These are phyloP conservation scores for Lepus townsendii DNA, from an alignment of 2,797 vertebrate genomes.

Conservation along the genomic window DNA sequence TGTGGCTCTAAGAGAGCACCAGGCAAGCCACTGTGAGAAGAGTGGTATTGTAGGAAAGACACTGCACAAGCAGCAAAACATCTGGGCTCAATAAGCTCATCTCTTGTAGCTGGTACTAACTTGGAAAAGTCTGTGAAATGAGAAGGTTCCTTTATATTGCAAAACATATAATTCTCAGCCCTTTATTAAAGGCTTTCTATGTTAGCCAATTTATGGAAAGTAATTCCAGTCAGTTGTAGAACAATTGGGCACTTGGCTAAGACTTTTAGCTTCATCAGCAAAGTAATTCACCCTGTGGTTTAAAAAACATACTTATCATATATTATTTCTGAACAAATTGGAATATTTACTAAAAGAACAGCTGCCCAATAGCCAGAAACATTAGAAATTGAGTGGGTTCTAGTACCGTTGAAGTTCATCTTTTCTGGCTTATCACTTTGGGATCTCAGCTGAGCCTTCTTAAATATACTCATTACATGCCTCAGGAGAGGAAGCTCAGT, in stretches of 20 bases:
- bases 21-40: neutral
- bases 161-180: slow-evolving; percentile 48
- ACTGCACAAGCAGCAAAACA: neutral
- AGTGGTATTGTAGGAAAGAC: neutral
- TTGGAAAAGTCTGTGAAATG: slow-evolving; percentile 44
- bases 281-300: slow-evolving; percentile 56
- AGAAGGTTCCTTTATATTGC: slow-evolving; percentile 40
- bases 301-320: slow-evolving; percentile 49
- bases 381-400: slow-evolving; percentile 59
- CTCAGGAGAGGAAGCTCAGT: slow-evolving; percentile 53
- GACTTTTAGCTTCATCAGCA: slow-evolving; percentile 67
- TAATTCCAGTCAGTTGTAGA: slow-evolving; percentile 51
- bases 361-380: slow-evolving; percentile 23
- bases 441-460: slow-evolving; percentile 36
- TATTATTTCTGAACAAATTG: slow-evolving; percentile 61
- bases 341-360: slow-evolving; percentile 47
- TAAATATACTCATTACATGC: slow-evolving; percentile 36
- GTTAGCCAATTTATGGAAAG: slow-evolving; percentile 56
- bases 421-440: slow-evolving; percentile 45
- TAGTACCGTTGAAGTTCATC: slow-evolving; percentile 58
- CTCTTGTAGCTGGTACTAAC: neutral
- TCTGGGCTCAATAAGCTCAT: neutral
- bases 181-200: slow-evolving; percentile 48
- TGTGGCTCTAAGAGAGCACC: neutral
- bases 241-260: slow-evolving; percentile 60